Evolutionary conservation across 2,797 vertebrate genomes (phyloP).

Genomic region (Chelon labrosus): DNA sequence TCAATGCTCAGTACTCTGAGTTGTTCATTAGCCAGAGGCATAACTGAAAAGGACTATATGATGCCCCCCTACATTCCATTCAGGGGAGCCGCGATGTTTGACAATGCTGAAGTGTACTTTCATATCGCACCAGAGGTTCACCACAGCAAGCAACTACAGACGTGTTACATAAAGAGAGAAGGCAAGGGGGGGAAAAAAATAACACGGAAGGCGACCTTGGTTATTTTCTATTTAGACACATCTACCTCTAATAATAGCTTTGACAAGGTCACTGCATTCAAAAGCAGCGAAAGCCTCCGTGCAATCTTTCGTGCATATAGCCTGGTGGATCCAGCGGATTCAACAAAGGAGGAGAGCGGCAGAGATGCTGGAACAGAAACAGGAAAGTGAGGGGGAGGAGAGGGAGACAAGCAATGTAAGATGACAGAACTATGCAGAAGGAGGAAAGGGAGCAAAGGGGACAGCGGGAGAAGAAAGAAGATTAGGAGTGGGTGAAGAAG

Average conservation of each 20-base stretch:
- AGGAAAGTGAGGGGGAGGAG: constrained; percentile 51
- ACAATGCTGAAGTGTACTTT: constrained; percentile 50
- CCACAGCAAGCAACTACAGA: constrained; percentile 46
- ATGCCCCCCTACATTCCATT: constrained; percentile 49
- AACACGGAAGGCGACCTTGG: constrained; percentile 63
- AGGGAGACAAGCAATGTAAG: constrained; percentile 48
- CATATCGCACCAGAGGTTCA: constrained; percentile 39
- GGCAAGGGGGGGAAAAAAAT: neutral
- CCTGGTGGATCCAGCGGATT: constrained; percentile 59
- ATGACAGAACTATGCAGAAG: constrained; percentile 47
- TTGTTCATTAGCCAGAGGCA: constrained; percentile 74
- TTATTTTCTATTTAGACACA: constrained; percentile 48
- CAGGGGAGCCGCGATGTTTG: constrained; percentile 28
- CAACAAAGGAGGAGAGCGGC: constrained; percentile 74
- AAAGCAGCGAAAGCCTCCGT: constrained; percentile 43
- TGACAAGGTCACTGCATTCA: constrained; percentile 75
- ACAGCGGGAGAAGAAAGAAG: constrained; percentile 39
- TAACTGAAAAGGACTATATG: constrained; percentile 51
- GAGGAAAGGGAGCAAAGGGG: constrained; percentile 30
- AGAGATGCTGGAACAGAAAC: constrained; percentile 51
- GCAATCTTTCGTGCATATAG: constrained; percentile 46
- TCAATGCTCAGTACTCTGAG: constrained; percentile 65
- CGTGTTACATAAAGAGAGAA: constrained; percentile 66
- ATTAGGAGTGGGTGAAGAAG: constrained; percentile 52
- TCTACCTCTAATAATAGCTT: constrained; percentile 46